Evolutionary conservation across 2,113 vertebrate species (phyloP).

Genomic region (Cephalophus harveyi): DNA sequence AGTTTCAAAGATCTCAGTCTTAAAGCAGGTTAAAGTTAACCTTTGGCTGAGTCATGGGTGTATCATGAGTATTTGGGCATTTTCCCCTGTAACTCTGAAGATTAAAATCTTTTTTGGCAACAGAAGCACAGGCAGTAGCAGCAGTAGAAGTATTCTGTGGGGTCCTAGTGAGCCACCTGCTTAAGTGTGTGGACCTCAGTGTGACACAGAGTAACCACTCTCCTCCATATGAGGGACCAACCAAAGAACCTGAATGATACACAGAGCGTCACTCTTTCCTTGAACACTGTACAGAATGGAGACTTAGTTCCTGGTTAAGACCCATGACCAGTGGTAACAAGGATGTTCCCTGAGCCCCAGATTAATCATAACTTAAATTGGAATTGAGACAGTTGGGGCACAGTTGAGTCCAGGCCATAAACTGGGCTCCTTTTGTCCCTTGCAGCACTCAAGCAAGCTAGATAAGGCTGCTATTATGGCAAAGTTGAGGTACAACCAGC

Average conservation of each 20-base stretch:
- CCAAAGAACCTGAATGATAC: not conserved
- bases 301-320: not conserved
- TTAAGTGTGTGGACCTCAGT: not conserved
- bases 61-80: not conserved
- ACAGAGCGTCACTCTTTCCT: not conserved
- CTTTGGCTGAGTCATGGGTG: not conserved
- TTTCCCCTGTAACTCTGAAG: not conserved
- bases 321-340: not conserved
- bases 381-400: not conserved
- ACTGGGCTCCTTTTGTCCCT: not conserved
- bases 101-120: not conserved
- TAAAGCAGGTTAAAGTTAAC: not conserved
- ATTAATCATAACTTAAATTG: not conserved
- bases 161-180: not conserved
- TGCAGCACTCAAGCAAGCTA: not conserved
- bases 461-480: not conserved
- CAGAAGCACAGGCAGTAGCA: not conserved
- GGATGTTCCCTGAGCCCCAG: not conserved
- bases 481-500: not conserved
- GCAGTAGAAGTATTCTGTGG: not conserved
- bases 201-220: not conserved
- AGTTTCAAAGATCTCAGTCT: not conserved
- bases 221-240: not conserved
- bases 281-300: not conserved
- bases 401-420: not conserved